Evolutionary conservation across 1,140 invertebrate genomes (phyloP).

Genomic region (Pseudomyrmex cubaensis): DNA sequence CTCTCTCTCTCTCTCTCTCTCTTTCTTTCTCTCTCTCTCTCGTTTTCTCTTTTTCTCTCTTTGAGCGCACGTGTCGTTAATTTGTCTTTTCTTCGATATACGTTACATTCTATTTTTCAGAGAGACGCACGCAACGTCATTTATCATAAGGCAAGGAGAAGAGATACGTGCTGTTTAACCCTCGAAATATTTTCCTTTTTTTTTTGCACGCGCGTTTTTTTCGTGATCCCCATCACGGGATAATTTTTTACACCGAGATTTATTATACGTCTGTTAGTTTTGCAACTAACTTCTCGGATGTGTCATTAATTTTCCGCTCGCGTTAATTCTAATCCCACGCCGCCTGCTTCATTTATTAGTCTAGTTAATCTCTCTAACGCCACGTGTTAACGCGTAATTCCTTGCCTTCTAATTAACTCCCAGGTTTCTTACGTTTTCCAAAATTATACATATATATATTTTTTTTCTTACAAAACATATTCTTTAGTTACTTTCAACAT

Average conservation of each 20-base stretch:
- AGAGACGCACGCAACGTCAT: constrained; percentile 26
- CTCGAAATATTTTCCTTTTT: background rate
- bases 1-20: background rate
- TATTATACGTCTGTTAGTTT: constrained; percentile 35
- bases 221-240: background rate
- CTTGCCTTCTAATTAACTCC: constrained; percentile 7
- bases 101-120: constrained; percentile 32
- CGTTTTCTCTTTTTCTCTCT: background rate
- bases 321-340: constrained; percentile 23
- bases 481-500: constrained; percentile 10
- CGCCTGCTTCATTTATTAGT: constrained; percentile 23
- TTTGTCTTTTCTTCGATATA: constrained; percentile 33
- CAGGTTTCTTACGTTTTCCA: background rate
- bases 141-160: constrained; percentile 20
- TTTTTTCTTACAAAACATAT: background rate
- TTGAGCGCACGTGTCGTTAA: constrained; percentile 38
- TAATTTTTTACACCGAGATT: constrained; percentile 45
- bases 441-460: background rate
- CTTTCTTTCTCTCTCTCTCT: background rate
- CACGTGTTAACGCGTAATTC: constrained; percentile 7
- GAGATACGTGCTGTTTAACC: constrained; percentile 9
- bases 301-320: constrained; percentile 11
- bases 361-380: constrained; percentile 21
- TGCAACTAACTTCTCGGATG: constrained; percentile 22
- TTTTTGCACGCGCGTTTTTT: background rate